Evolutionary conservation across 2,888 invertebrate species (phyloP).

Genomic region (Leptogaster cylindrica): DNA sequence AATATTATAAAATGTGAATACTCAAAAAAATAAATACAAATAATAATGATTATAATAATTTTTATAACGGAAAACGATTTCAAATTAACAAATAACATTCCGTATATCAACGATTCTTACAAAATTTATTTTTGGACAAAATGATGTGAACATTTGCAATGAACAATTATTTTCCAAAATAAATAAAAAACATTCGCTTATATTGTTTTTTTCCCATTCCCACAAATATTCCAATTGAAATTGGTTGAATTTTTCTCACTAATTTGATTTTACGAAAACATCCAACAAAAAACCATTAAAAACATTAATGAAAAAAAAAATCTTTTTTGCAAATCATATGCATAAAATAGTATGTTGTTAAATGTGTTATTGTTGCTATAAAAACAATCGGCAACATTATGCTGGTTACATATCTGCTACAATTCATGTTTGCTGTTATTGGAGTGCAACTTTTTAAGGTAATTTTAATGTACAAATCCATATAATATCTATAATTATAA

Average conservation of each 20-base stretch:
- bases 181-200: background rate
- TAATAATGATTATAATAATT: background rate
- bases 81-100: background rate
- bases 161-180: background rate
- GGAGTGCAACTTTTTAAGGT: slow-evolving; percentile 98
- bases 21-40: background rate
- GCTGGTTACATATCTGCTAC: slow-evolving; percentile 99
- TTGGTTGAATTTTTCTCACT: too few species aligned
- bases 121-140: background rate
- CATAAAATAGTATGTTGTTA: slow-evolving; percentile 90
- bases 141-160: background rate
- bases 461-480: too few species aligned
- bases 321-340: slow-evolving; percentile 40
- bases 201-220: background rate
- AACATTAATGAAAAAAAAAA: slow-evolving; percentile 47
- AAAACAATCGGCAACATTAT: slow-evolving; percentile 99
- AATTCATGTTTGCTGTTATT: slow-evolving; percentile 99
- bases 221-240: slow-evolving; percentile 7
- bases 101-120: background rate
- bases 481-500: too few species aligned
- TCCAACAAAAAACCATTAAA: slow-evolving; percentile 19
- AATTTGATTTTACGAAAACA: too few species aligned
- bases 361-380: slow-evolving; percentile 99
- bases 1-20: background rate
- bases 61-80: background rate